Base-by-base conservation (phyloP, 2,797 vertebrate genomes). In the Parotocinclus haroldoi region DNA sequence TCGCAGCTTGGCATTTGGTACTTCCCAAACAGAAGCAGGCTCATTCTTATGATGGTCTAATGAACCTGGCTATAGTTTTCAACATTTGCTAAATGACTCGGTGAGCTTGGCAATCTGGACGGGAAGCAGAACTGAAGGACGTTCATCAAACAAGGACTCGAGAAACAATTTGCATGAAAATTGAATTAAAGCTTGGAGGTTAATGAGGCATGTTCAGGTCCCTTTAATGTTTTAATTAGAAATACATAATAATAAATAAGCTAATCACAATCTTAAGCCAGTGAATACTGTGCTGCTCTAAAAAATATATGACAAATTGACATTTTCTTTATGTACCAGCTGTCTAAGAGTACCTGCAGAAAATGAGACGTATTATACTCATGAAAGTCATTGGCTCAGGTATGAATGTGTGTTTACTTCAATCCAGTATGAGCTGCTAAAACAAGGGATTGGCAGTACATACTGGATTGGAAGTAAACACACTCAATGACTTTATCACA, bases 41-140 rank as follows among this genome's bases (percentile, higher is more conserved):
- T 73, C 67, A 54, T 68, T 76, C 79, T 80, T 82, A 84, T 89
- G 88, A 89, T 89, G 87, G 89, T 89, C 87, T 83, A 78, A 19
- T 89, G 86, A 77, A 86, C 69, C 72, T 79, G 55, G 57, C 69
- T 78, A 72, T 75, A 72, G 78, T 79, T 81, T 84, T 79, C 80
- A 69, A 80, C 64, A 75, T 82, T 69, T 58, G 63, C 50, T 68
- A 79, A 79, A 86, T 85, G 82, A 73, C 78, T 68, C 61, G 71
- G 58, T 72, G 63, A 59, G 50, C 54, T 70, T 80, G 80, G 74
- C 72, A 71, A 16, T 55, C 45, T 45, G 58, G 74, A 63, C 40
- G 51, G 10, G 17, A 52, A 58, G 19, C 54, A 57, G 60, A 50
- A 67, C 37, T 71, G 17, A 40, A 52, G 62, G 18, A 48, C 59